Evolutionary conservation across 2,888 invertebrate genomes (phyloP).

Genomic region (Rhingia campestris): DNA sequence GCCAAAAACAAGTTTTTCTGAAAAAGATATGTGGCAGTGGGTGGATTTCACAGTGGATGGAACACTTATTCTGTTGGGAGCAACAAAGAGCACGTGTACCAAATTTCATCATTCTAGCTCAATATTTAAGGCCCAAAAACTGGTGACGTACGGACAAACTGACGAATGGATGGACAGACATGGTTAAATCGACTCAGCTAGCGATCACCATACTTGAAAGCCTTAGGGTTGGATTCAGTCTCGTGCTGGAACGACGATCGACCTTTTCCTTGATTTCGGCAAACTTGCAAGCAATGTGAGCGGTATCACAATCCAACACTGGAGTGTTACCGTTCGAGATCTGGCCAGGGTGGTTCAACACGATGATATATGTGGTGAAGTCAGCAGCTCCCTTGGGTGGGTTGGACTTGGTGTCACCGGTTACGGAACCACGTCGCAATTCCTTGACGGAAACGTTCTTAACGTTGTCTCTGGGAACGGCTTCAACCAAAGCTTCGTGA

Average conservation of each 20-base stretch:
- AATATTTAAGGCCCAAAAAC: too few species aligned
- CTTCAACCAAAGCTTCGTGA: slow-evolving; percentile 98
- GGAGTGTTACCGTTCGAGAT: slow-evolving; percentile 99
- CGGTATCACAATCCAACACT: slow-evolving; percentile 99
- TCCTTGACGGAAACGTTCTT: slow-evolving; percentile 99
- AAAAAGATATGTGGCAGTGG: too few species aligned
- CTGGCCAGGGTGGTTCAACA: slow-evolving; percentile 99
- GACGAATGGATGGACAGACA: too few species aligned
- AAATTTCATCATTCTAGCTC: too few species aligned
- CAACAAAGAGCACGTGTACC: too few species aligned
- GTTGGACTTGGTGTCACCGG: slow-evolving; percentile 98
- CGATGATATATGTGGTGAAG: slow-evolving; percentile 98
- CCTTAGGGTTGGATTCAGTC: slow-evolving; percentile 96
- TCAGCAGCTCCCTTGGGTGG: slow-evolving; percentile 97
- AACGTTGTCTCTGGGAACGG: slow-evolving; percentile 99
- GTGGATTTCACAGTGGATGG: too few species aligned
- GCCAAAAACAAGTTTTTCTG: too few species aligned
- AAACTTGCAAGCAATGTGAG: slow-evolving; percentile 99
- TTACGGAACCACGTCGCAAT: slow-evolving; percentile 99
- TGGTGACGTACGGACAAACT: too few species aligned
- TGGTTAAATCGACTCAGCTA: too few species aligned
- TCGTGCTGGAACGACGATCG: slow-evolving; percentile 99
- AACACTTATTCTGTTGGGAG: too few species aligned
- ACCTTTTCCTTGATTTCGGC: slow-evolving; percentile 99
- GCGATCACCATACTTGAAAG: slow-evolving; percentile 98